phyloP scores from a whole-genome alignment of 2,797 vertebrate species.

The Siniperca obscura region DNA sequence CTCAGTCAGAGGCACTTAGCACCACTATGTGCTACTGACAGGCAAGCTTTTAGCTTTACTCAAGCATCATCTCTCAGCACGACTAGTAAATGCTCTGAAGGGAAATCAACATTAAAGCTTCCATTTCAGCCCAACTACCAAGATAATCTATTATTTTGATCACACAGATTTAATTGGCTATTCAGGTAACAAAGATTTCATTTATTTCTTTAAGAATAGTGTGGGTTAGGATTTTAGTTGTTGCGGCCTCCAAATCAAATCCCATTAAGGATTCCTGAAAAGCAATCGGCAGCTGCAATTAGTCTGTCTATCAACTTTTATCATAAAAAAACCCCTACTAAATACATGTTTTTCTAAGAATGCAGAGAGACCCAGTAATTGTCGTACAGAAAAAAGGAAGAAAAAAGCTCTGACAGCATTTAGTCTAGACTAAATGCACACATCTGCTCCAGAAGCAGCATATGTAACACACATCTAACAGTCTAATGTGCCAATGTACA shows the following conservation, averaged over 20 bases:
- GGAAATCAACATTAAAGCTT: conserved; percentile 64
- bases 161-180: conserved; percentile 55
- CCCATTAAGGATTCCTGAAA: conserved; percentile 32
- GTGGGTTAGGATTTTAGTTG: conserved; percentile 22
- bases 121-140: conserved; percentile 60
- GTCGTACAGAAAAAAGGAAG: not conserved
- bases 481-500: not conserved
- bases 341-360: not conserved
- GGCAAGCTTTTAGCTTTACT: conserved; percentile 51
- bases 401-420: not conserved
- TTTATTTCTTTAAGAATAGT: conserved; percentile 38
- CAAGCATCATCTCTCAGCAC: conserved; percentile 34
- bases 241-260: conserved; percentile 24
- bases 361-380: not conserved
- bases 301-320: conserved; percentile 7
- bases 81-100: conserved; percentile 39
- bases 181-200: conserved; percentile 52
- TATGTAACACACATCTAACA: conserved; percentile 1
- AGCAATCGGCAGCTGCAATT: conserved; percentile 21
- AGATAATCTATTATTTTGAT: conserved; percentile 66
- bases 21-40: conserved; percentile 24
- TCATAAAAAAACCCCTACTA: not conserved
- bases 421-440: not conserved
- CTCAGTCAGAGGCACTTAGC: conserved; percentile 38
- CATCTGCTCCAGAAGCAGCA: conserved; percentile 16